Base-by-base conservation (phyloP, 2,888 invertebrate genomes). In the Acrobeloides nanus region DNA sequence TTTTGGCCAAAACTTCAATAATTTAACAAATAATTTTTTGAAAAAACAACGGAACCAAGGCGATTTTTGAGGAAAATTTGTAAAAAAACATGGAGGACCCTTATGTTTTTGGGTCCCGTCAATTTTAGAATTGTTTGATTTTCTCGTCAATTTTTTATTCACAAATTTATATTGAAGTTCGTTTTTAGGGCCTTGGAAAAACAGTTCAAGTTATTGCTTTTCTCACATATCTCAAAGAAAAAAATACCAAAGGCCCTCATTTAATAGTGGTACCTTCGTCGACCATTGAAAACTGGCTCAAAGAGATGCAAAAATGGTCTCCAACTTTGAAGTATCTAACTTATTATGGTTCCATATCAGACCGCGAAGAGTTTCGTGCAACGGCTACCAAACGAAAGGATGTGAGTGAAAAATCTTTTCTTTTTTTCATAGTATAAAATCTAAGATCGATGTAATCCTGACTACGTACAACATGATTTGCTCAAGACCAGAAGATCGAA, bases 241-340 rank as follows among this genome's bases (percentile, higher is more conserved):
- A 82, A 0, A 82, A 48, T 5, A 31, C 35, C 4, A 8, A 24
- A 2, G 85, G 84, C 10, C 87, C 89, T 0, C 90, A 92, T 78
- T 79, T 95, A 44, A 84, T 95, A 59, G 85, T 95, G 3, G 92
- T 92, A n/a, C 93, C 93, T 1, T 86, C 92, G 26, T 92, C 92
- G 5, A 93, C 92, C 0, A 80, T 93, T 66, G 86, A 87, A 85
- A 77, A 76, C 64, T 64, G 56, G 67, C 58, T 65, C 38, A 53
- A 52, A 3, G 67, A 67, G 46, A 48, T 60, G 21, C 46, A 47
- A n/a, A 59, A 51, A 17, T 67, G 66, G 66, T 63, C 60, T 37
- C 64, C 62, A 15, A 43, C 51, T 8, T 29, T 67, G 18, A 57
- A 61, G 29, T 57, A 64, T n/a, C 53, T 67, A 39, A 65, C 63